Evolutionary conservation across 2,797 vertebrate species (phyloP).

Genomic region (Cirrhinus molitorella): DNA sequence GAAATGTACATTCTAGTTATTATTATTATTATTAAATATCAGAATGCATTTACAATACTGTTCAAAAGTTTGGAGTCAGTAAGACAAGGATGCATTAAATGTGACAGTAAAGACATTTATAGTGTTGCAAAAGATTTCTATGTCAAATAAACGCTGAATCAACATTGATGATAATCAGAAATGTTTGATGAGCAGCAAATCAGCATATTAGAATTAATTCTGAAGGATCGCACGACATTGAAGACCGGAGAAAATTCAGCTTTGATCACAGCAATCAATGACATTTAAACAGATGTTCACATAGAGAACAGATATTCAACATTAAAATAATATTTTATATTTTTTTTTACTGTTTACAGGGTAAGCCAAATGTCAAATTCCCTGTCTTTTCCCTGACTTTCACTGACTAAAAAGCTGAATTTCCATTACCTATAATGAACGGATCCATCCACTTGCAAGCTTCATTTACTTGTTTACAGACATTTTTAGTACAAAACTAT

Average conservation of each 20-base stretch:
- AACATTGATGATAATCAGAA: not conserved
- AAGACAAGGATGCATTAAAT: not conserved
- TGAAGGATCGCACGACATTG: not conserved
- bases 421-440: no score
- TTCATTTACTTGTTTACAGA: no score
- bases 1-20: no score
- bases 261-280: not conserved
- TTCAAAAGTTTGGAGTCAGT: no score
- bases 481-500: no score
- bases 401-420: no score
- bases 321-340: not conserved
- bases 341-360: not conserved
- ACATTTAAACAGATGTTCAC: not conserved
- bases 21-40: no score
- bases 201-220: not conserved
- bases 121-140: not conserved
- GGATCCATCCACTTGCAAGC: no score
- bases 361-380: no score
- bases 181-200: not conserved
- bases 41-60: not conserved
- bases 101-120: not conserved
- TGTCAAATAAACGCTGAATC: not conserved
- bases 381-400: no score
- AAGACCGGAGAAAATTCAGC: not conserved
- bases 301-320: fast-evolving